Evolutionary conservation across 2,113 vertebrate genomes (phyloP), one percentile per base, ranked within the genome.

Genomic region (Grammatotria lemairii): DNA sequence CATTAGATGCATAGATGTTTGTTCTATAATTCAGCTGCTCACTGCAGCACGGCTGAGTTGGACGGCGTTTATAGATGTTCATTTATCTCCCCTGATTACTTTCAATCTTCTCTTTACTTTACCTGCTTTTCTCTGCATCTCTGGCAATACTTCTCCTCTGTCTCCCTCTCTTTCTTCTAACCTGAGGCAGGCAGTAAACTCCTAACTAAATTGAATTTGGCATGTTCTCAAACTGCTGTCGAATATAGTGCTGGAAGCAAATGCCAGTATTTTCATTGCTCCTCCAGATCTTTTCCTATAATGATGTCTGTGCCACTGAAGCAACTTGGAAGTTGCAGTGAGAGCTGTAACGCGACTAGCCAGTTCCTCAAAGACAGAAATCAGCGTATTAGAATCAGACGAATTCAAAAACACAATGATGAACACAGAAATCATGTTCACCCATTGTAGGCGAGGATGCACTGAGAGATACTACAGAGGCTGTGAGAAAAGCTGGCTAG

Each of bases 141-240:
- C 47, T 12, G 17, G 40, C 85, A 70, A 75, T 38, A 26, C 81
- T 57, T 14, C 51, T 31, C 28, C 3, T 2, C 53, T 60, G 38
- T 57, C 81, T 70, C 9, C 21, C 23, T 17, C 82, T 57, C 49
- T 17, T 31, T 79, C 86, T 85, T 42, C 73, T 51, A 12, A 84
- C 85, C 85, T n/a, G 55, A 83, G 80, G 82, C 81, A 40, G 79
- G 31, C 73, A 5, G 82, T 84, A 82, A 85, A 88, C 82, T 90
- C 84, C 49, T 17, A 55, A 42, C 73, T 53, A 86, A 91, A 92
- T 90, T 89, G 73, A 92, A 91, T 91, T 87, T 88, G 88, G 73
- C 85, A 58, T 78, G 54, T 86, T 89, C 82, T 82, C 85, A 89
- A 87, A 68, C 80, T 65, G 82, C 87, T 73, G 84, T 80, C 14